Percentiles rank a stretch among this genome's conserved stretches.
Conservation (phyloP, 2,888 invertebrate genomes). For the Metellina segmentata region DNA sequence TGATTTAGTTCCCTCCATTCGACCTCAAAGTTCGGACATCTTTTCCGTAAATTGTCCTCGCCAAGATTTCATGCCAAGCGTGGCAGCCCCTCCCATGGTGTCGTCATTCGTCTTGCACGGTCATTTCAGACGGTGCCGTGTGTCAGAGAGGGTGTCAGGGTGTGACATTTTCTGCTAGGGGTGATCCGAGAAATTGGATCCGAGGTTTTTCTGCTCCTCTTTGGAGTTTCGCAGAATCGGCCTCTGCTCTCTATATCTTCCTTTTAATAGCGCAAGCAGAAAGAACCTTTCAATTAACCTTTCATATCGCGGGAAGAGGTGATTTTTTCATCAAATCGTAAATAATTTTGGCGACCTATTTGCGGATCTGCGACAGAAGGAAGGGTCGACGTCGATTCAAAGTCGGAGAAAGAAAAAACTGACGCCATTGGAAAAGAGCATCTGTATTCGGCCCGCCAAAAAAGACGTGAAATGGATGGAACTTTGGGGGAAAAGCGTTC, state of each 20-base stretch:
- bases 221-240: not conserved
- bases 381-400: not conserved
- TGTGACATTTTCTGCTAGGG: not conserved
- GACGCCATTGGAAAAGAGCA: not conserved
- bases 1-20: not conserved
- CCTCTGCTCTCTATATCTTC: not conserved
- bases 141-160: not conserved
- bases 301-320: not conserved
- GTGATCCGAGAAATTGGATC: not conserved
- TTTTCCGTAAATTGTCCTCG: not conserved
- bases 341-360: not conserved
- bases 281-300: slow-evolving; percentile 21
- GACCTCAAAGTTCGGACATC: not conserved
- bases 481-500: too few relatives aligned
- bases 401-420: not conserved
- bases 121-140: not conserved
- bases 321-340: not conserved
- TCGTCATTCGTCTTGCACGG: not conserved
- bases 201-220: not conserved
- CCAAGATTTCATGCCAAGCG: too few relatives aligned
- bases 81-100: not conserved
- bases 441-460: too few relatives aligned
- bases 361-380: not conserved
- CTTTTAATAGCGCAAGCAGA: not conserved
- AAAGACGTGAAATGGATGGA: too few relatives aligned